Conservation (phyloP, 2,113 vertebrate genomes). For the Triplophysa tibetana region DNA sequence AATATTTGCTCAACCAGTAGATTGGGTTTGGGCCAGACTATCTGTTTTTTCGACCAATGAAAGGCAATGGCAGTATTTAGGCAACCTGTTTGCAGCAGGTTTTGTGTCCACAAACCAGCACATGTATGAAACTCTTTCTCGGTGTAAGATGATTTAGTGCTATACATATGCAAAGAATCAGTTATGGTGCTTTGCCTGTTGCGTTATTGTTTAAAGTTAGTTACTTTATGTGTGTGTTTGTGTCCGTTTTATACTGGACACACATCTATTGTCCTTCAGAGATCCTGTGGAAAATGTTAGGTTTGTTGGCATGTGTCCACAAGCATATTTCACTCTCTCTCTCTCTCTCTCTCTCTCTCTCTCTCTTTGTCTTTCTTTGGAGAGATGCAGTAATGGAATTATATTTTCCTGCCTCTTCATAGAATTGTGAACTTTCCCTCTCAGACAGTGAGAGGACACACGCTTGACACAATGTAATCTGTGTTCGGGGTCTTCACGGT, state of each 20-base stretch:
- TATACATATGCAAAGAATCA: neutral
- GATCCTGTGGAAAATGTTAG: constrained; percentile 57
- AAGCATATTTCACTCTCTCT: constrained; percentile 3
- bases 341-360: neutral
- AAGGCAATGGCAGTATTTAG: too few species aligned
- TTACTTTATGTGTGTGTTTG: constrained; percentile 17
- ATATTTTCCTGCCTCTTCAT: constrained; percentile 54
- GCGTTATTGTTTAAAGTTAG: constrained; percentile 12
- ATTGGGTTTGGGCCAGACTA: too few species aligned
- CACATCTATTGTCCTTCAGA: constrained; percentile 51
- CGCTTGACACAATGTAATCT: constrained; percentile 31
- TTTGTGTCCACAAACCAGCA: too few species aligned
- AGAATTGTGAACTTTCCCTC: constrained; percentile 28
- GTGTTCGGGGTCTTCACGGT: constrained; percentile 8
- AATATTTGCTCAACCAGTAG: too few species aligned
- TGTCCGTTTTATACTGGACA: constrained; percentile 28
- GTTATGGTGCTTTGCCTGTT: constrained; percentile 8
- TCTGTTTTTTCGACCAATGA: too few species aligned
- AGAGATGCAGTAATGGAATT: constrained; percentile 57
- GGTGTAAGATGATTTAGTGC: neutral
- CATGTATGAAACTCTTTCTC: neutral
- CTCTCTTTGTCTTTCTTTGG: constrained; percentile 19
- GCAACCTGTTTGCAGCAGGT: too few species aligned
- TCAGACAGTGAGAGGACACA: constrained; percentile 34
- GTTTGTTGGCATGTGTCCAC: constrained; percentile 32